Percentiles rank a stretch among this genome's conserved stretches.
Conservation (phyloP, 1,140 invertebrate genomes). For the Chrysoperla carnea region DNA sequence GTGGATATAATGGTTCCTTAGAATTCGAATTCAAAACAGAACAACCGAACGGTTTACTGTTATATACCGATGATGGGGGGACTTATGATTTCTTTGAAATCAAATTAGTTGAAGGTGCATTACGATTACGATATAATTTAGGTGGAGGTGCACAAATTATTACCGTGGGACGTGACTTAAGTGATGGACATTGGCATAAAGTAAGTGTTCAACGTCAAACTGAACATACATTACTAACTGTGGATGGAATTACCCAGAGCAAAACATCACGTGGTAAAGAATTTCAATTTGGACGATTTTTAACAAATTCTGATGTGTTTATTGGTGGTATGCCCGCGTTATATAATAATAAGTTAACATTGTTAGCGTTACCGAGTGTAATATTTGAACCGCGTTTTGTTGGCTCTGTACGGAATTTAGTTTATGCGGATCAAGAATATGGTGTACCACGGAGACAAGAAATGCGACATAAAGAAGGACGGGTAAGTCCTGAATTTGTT, state of each 20-base stretch:
- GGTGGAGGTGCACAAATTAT: slow-evolving; percentile 74
- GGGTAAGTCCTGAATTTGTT: slow-evolving; percentile 31
- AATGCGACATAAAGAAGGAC: slow-evolving; percentile 55
- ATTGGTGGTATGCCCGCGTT: slow-evolving; percentile 79
- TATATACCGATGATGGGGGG: slow-evolving; percentile 89
- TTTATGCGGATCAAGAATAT: slow-evolving; percentile 64
- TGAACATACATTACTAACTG: slow-evolving; percentile 60
- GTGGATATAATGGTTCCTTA: slow-evolving; percentile 66
- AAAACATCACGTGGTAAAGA: slow-evolving; percentile 64
- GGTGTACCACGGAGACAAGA: slow-evolving; percentile 53
- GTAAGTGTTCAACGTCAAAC: slow-evolving; percentile 55
- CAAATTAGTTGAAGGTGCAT: slow-evolving; percentile 76
- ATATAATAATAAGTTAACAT: slow-evolving; percentile 69
- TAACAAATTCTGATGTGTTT: slow-evolving; percentile 77
- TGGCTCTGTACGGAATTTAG: slow-evolving; percentile 66
- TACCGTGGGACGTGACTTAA: slow-evolving; percentile 66
- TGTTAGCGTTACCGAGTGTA: slow-evolving; percentile 69
- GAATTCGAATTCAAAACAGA: slow-evolving; percentile 87
- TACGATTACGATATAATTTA: slow-evolving; percentile 75
- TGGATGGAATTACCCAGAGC: slow-evolving; percentile 59
- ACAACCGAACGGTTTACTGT: slow-evolving; percentile 68
- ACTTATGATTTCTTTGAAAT: slow-evolving; percentile 91
- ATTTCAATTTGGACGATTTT: slow-evolving; percentile 68
- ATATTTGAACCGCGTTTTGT: slow-evolving; percentile 82
- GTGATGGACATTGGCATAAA: slow-evolving; percentile 83